These are phyloP conservation scores for Cirrhinus mrigala DNA, from an alignment of 2,797 vertebrate species.

Conservation along the genomic window DNA sequence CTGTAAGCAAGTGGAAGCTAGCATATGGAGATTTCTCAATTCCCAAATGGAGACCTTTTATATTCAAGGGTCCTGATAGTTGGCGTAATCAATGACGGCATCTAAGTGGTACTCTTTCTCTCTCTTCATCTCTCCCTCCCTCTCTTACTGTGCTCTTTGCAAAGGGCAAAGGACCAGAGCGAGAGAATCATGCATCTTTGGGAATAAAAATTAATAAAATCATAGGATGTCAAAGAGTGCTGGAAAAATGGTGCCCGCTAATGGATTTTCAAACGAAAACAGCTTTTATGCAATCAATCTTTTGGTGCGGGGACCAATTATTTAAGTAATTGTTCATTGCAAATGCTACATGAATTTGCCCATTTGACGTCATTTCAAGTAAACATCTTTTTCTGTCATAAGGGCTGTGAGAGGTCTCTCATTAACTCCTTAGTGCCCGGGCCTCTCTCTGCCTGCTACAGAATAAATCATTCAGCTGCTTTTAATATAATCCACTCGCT, in stretches of 20 bases:
- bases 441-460: constrained; percentile 61
- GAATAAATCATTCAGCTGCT: constrained; percentile 52
- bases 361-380: constrained; percentile 75
- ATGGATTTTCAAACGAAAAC: constrained; percentile 86
- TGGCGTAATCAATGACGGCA: constrained; percentile 70
- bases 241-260: constrained; percentile 83
- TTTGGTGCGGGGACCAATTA: constrained; percentile 83
- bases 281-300: constrained; percentile 87
- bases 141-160: constrained; percentile 71
- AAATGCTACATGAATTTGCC: constrained; percentile 83
- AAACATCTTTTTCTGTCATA: constrained; percentile 76
- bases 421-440: constrained; percentile 73
- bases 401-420: constrained; percentile 65
- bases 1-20: constrained; percentile 52
- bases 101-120: constrained; percentile 77
- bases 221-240: constrained; percentile 80
- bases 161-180: constrained; percentile 71
- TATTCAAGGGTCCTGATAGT: constrained; percentile 67
- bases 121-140: constrained; percentile 58
- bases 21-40: constrained; percentile 62
- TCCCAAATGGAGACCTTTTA: constrained; percentile 61
- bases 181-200: constrained; percentile 82
- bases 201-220: constrained; percentile 85
- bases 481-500: not conserved
- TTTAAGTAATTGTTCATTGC: constrained; percentile 86